Percentiles rank a stretch among this genome's conserved stretches.
Evolutionary conservation across 2,113 vertebrate species (phyloP).

Genomic region (Ardeotis arabs): DNA sequence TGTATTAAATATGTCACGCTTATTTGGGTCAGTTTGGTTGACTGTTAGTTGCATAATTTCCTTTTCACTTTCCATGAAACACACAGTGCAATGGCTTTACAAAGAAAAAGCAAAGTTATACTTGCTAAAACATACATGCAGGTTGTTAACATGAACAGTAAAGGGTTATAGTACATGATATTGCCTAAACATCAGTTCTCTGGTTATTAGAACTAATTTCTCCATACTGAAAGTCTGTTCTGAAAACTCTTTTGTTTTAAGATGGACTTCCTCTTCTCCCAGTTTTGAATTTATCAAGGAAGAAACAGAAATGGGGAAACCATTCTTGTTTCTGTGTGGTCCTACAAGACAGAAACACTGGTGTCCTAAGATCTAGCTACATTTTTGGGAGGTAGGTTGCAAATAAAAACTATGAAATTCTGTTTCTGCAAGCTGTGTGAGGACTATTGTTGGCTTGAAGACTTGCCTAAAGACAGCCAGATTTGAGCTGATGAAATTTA

Average conservation of each 20-base stretch:
- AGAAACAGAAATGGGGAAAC: not conserved
- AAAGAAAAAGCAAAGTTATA: not conserved
- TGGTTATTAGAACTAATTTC: not conserved
- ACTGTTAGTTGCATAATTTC: not conserved
- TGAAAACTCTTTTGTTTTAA: not conserved
- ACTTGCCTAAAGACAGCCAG: not conserved
- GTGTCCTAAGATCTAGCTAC: not conserved
- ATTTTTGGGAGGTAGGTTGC: not conserved
- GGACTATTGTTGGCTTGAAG: not conserved
- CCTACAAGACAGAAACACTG: not conserved
- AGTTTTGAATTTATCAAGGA: not conserved
- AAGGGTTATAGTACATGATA: not conserved
- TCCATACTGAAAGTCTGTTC: not conserved
- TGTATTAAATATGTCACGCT: not conserved
- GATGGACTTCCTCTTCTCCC: not conserved
- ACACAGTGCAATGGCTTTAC: not conserved
- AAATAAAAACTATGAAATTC: not conserved
- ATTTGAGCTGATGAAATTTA: not conserved
- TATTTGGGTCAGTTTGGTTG: not conserved
- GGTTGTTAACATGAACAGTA: not conserved
- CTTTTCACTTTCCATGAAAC: not conserved
- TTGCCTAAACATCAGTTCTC: not conserved
- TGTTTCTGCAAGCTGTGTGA: not conserved
- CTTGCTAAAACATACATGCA: fast-evolving
- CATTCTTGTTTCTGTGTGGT: not conserved